Evolutionary conservation across 2,888 invertebrate species (phyloP).

Genomic region (Sphaerolaimus hirsutus): DNA sequence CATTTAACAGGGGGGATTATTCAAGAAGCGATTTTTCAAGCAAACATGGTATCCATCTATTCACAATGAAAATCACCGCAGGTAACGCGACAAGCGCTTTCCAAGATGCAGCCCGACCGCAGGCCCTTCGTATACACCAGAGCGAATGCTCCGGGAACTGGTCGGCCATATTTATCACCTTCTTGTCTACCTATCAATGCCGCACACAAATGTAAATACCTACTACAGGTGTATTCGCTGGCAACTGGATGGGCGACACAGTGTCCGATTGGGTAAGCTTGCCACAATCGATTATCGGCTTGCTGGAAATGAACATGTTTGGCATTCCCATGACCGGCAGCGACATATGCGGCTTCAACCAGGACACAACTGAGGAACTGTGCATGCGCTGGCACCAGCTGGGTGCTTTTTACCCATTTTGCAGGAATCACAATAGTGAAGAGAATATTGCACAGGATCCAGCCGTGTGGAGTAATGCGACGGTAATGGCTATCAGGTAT

Average conservation of each 20-base stretch:
- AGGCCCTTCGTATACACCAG: not conserved
- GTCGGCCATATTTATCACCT: no score
- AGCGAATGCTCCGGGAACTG: not conserved
- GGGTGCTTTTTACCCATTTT: slow-evolving; percentile 39
- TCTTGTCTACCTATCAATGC: no score
- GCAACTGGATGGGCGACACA: slow-evolving; percentile 65
- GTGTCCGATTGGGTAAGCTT: slow-evolving; percentile 22
- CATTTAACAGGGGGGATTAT: no score
- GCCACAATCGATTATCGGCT: not conserved
- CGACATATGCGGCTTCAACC: slow-evolving; percentile 32
- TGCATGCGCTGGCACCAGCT: slow-evolving; percentile 47
- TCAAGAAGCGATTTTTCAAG: no score
- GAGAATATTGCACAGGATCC: slow-evolving; percentile 16
- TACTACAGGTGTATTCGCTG: slow-evolving; percentile 25
- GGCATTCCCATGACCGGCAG: slow-evolving; percentile 24
- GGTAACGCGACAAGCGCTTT: not conserved
- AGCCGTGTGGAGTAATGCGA: slow-evolving; percentile 12
- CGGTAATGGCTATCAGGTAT: no score
- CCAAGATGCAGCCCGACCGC: not conserved
- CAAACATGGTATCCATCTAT: no score
- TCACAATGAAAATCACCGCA: no score
- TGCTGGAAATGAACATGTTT: slow-evolving; percentile 17
- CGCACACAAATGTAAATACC: no score
- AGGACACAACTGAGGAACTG: slow-evolving; percentile 27
- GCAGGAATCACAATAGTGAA: slow-evolving; percentile 19